phyloP scores from a whole-genome alignment of 2,113 vertebrate species.

The Amblyornis subalaris region DNA sequence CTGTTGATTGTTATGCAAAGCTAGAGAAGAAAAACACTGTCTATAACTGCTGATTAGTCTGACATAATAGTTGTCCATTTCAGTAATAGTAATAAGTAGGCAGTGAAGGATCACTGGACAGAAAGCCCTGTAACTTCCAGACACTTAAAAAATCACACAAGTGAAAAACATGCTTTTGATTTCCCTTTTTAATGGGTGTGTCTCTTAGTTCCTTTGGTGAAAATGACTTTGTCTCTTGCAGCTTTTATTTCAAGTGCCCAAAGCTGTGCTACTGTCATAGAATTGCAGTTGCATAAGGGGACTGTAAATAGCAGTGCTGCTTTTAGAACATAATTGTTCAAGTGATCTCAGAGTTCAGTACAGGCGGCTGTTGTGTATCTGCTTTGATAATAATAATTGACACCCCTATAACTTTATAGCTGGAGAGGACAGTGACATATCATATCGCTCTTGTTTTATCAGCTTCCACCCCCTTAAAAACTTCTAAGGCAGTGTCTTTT shows the following conservation, averaged over 20 bases:
- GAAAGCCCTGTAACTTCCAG: neutral
- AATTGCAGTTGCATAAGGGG: neutral
- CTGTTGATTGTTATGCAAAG: neutral
- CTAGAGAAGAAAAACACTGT: constrained; percentile 6
- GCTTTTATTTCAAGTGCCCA: neutral
- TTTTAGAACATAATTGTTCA: constrained; percentile 49
- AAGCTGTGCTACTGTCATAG: neutral
- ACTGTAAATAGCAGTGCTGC: constrained; percentile 24
- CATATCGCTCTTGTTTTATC: neutral
- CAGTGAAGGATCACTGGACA: neutral
- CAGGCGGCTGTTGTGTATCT: constrained; percentile 5
- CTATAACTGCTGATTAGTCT: neutral
- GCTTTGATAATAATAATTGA: constrained; percentile 30
- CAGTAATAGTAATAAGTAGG: neutral
- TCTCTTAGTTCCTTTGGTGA: neutral
- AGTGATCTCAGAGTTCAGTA: neutral
- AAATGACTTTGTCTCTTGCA: neutral
- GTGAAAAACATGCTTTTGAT: neutral
- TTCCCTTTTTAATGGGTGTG: neutral
- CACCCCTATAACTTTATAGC: neutral
- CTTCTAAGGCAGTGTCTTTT: neutral
- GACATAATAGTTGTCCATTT: neutral
- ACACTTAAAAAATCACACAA: neutral
- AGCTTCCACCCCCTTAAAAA: neutral
- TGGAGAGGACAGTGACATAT: neutral